phyloP scores from a whole-genome alignment of 2,888 invertebrate genomes.

The Epinotia nisella region DNA sequence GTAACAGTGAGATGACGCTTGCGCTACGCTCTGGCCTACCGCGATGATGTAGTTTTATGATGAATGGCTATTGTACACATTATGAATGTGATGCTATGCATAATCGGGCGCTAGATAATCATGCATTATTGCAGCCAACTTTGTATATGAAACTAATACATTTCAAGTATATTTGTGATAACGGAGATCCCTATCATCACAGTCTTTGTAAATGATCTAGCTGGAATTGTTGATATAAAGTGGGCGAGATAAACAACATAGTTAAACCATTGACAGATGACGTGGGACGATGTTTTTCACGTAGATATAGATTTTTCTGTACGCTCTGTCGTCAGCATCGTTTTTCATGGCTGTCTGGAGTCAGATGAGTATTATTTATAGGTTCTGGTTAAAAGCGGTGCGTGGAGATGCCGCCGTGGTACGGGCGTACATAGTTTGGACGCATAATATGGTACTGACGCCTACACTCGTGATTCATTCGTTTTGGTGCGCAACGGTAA shows the following conservation, averaged over 20 bases:
- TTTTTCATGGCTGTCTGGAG: conserved; percentile 51
- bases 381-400: conserved; percentile 66
- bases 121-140: neutral
- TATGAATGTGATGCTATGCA: conserved; percentile 45
- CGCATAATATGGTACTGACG: conserved; percentile 58
- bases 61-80: conserved; percentile 56
- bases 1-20: conserved; percentile 64
- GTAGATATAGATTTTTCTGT: conserved; percentile 44
- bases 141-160: neutral
- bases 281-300: conserved; percentile 50
- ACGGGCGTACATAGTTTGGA: conserved; percentile 73
- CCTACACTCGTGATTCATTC: conserved; percentile 80
- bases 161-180: conserved; percentile 7
- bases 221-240: conserved; percentile 11
- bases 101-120: neutral
- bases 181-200: conserved; percentile 11
- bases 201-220: neutral
- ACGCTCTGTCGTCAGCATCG: conserved; percentile 52
- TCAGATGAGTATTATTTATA: conserved; percentile 56
- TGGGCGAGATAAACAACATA: conserved; percentile 27
- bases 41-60: conserved; percentile 68
- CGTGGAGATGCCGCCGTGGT: conserved; percentile 57
- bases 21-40: conserved; percentile 45
- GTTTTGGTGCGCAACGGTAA: conserved; percentile 76
- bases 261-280: conserved; percentile 45